Conservation (phyloP, 2,113 vertebrate species). For the Pardalotus punctatus region DNA sequence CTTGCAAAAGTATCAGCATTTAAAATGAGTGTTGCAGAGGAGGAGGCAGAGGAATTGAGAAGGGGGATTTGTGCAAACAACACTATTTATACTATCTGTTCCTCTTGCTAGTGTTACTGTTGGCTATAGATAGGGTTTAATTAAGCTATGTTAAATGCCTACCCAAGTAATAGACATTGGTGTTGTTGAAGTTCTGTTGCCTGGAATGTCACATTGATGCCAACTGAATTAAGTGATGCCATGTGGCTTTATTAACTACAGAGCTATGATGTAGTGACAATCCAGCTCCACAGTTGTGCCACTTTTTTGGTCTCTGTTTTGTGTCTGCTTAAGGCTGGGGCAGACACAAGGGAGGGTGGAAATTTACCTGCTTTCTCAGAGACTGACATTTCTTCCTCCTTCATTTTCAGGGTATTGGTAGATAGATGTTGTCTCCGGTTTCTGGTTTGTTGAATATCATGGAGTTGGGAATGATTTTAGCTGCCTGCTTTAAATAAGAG, state of each 20-base stretch:
- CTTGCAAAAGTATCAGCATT: slow-evolving; percentile 5
- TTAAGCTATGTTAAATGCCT: slow-evolving; percentile 56
- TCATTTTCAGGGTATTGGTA: not conserved
- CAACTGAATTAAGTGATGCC: slow-evolving; percentile 41
- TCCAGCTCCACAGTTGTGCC: not conserved
- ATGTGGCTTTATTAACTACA: slow-evolving; percentile 11
- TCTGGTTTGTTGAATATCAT: not conserved
- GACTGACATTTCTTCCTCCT: not conserved
- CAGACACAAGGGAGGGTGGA: not conserved
- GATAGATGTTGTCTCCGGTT: not conserved
- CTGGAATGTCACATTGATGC: slow-evolving; percentile 59
- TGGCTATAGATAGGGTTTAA: slow-evolving; percentile 69
- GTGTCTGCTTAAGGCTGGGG: not conserved
- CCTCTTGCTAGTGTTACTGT: slow-evolving; percentile 63
- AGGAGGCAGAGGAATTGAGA: slow-evolving; percentile 42
- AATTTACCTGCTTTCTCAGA: not conserved
- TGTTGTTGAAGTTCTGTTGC: slow-evolving; percentile 15
- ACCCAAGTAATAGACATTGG: slow-evolving; percentile 23
- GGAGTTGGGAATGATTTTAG: not conserved
- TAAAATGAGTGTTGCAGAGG: slow-evolving; percentile 24
- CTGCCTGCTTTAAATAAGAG: not conserved
- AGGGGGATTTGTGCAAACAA: slow-evolving; percentile 17
- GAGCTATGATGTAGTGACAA: not conserved
- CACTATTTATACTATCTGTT: slow-evolving; percentile 34
- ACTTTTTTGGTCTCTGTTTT: not conserved